A percentile compares a stretch with the other conserved stretches of the same genome.
Conservation (phyloP, 2,888 invertebrate species). For the Noctua pronuba region DNA sequence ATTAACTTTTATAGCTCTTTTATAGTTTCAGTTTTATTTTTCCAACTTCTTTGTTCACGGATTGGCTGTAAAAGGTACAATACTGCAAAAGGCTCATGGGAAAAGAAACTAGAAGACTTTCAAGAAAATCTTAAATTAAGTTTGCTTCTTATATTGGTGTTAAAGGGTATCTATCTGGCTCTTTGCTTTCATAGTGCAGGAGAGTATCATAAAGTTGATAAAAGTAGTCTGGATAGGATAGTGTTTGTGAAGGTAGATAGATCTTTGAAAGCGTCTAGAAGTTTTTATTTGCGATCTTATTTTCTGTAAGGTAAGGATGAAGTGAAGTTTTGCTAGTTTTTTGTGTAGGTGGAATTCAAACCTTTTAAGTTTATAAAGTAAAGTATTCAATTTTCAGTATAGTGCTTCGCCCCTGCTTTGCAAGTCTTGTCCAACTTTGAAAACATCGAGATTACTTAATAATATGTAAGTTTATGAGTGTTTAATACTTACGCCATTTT, state of each 20-base stretch:
- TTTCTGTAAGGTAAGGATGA: not conserved
- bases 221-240: not conserved
- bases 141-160: conserved; percentile 48
- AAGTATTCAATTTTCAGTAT: not conserved
- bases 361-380: not conserved
- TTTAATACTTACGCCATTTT: too few relatives aligned
- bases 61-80: conserved; percentile 54
- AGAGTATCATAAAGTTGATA: conserved; percentile 30
- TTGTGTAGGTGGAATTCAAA: not conserved
- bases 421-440: not conserved
- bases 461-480: too few relatives aligned
- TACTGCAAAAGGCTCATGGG: conserved; percentile 50
- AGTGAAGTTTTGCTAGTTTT: not conserved
- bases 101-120: conserved; percentile 55
- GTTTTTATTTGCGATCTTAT: conserved; percentile 23
- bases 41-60: conserved; percentile 56
- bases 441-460: not conserved
- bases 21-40: conserved; percentile 59
- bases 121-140: conserved; percentile 59
- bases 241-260: not conserved
- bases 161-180: conserved; percentile 40
- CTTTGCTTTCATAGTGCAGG: conserved; percentile 22
- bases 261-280: not conserved
- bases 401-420: not conserved
- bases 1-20: conserved; percentile 57